Base-by-base conservation (phyloP, 2,888 invertebrate species). In the Emmelina monodactyla region DNA sequence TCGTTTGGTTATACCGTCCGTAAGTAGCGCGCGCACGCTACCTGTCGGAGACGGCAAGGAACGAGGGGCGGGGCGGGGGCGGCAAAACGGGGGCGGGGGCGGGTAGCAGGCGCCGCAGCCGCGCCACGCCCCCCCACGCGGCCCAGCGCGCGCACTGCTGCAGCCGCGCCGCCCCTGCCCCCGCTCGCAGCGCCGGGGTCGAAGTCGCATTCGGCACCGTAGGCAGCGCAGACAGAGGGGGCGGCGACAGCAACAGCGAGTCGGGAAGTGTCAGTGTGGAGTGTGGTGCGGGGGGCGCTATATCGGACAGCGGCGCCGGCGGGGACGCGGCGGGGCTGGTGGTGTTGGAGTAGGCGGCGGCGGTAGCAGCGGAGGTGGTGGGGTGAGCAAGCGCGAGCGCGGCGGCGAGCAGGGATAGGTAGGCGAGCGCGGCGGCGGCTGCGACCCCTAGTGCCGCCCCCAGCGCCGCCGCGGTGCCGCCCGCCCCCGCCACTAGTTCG, bases 401-500 rank as follows among this genome's bases (percentile, higher is more conserved):
- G 40, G 61, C 56, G 35, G 63, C 43, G 35, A 67, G 49, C 33
- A 64, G 44, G 19, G 64, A 46, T 28, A 57, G 44, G 50, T 51
- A 55, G 44, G 46, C 47, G 11, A 48, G 43, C 31, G 54, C 38
- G 30, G 32, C 45, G 44, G 37, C 53, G 32, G 39, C 42, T 19
- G 49, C 45, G 11, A 47, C 43, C 33, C 42, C 47, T 37, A 36
- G 43, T 3, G 29, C 44, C 43, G 47, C 40, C 37, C 52, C 38
- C 37, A 43, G 44, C 28, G 47, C 47, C 14, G 41, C 42, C 2
- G 40, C 39, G 9, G 42, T 36, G 11, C 46, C 44, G 16, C 41
- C 34, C 16, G 45, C 38, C 14, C 87, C 53, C 40, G 83, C 84
- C 45, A 82, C 70, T 35, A 94, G 70, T 75, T 94, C 94, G 1